Base-by-base conservation (phyloP, 2,888 invertebrate species). In the Merodon equestris region DNA sequence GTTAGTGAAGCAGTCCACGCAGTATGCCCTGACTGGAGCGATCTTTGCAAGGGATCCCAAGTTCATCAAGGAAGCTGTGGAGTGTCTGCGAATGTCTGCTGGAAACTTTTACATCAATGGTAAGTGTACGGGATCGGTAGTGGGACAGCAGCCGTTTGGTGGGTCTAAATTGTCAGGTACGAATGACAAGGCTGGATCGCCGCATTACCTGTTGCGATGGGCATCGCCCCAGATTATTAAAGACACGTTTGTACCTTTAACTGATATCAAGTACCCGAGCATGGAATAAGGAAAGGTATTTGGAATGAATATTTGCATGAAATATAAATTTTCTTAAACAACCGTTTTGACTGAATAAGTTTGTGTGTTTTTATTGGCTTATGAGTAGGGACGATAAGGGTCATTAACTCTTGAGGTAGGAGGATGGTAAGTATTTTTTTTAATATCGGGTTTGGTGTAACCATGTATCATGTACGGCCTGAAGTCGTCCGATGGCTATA, bases 101-200 rank as follows among this genome's bases (percentile, higher is more conserved):
- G 99, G 99, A 18, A 99, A 99, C 90, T 96, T 99, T 89, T 99
- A 99, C 88, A 91, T 99, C 50, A 99, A 99, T 85, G 98, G 99
- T 88, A 98, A 99, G 89, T 97, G 96, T 0, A 99, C 99, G 0
- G 99, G 99, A 0, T 96, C 98, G 12, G 95, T 98, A 34, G 98
- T 99, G 4, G 98, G 96, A 0, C 99, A 99, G 87, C 99, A 99
- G 88, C 99, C 99, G 0, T 99, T 99, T 87, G 99, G 99, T 48
- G 99, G 98, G 40, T 94, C 96, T 1, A 92, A 97, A 84, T 92
- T 96, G 91, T 98, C 98, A 61, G 98, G 96, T 91, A 99, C 99
- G 47, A 99, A 99, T 86, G 99, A 99, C 89, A 99, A 99, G 89
- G 97, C 99, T 2, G 99, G 99, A 5, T 97, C 98, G 12, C 98